These are phyloP conservation scores for Megaustenia siamemsis DNA, from an alignment of 2,888 invertebrate genomes.

Conservation along the genomic window DNA sequence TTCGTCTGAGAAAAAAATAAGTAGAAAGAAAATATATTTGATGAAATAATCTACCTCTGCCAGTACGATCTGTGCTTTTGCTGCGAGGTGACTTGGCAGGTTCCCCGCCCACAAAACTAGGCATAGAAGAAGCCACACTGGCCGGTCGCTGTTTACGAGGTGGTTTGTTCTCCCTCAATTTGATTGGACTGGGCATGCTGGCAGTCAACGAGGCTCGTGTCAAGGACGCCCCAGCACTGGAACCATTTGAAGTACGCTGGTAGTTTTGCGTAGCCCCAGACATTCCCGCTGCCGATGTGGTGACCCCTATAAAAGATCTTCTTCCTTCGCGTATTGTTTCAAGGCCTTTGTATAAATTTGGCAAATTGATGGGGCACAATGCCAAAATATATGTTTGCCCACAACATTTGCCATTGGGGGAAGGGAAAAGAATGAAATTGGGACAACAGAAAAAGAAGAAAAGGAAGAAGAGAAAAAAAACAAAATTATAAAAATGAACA, in stretches of 20 bases:
- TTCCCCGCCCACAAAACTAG: constrained; percentile 68
- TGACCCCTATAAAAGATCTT: constrained; percentile 75
- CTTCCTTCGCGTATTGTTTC: constrained; percentile 75
- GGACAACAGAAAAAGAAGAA: constrained; percentile 24
- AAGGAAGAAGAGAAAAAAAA: constrained; percentile 36
- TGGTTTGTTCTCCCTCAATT: constrained; percentile 67
- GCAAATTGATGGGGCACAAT: constrained; percentile 30
- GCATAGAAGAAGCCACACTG: constrained; percentile 74
- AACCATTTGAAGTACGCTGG: constrained; percentile 56
- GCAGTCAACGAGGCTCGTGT: constrained; percentile 57
- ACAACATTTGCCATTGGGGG: constrained; percentile 25
- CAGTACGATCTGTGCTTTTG: constrained; percentile 71
- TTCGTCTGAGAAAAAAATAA: neutral
- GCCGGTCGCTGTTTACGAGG: constrained; percentile 74
- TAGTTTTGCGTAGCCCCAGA: constrained; percentile 27
- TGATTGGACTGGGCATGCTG: constrained; percentile 62
- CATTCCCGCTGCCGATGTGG: constrained; percentile 60
- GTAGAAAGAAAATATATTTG: neutral
- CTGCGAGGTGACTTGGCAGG: constrained; percentile 67
- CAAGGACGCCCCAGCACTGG: constrained; percentile 22
- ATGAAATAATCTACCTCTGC: constrained; percentile 59
- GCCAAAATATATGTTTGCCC: constrained; percentile 29
- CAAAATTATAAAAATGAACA: constrained; percentile 44
- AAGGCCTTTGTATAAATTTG: constrained; percentile 63
- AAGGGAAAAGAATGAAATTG: constrained; percentile 34